phyloP scores from a whole-genome alignment of 2,888 invertebrate genomes.

The Beris morrisii region DNA sequence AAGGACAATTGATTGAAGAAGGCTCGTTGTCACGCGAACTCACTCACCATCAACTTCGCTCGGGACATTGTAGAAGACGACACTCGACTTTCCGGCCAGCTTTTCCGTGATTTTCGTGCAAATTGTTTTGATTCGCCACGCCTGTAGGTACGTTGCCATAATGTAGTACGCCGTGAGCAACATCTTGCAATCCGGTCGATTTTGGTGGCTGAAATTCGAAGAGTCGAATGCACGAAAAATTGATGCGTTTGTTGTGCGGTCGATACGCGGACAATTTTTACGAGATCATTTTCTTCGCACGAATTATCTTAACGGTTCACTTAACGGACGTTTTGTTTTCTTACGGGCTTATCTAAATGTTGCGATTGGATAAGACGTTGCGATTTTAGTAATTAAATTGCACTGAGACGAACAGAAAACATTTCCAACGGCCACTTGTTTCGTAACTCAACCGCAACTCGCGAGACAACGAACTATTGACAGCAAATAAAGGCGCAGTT shows the following conservation, averaged over 20 bases:
- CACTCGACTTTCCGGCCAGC: constrained; percentile 62
- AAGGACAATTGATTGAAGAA: too few relatives aligned
- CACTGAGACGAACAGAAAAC: background rate
- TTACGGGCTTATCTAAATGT: too few relatives aligned
- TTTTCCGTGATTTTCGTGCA: constrained; percentile 68
- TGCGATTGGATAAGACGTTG: too few relatives aligned
- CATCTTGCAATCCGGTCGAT: constrained; percentile 55
- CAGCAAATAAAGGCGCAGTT: constrained; percentile 9
- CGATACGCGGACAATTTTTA: constrained; percentile 24
- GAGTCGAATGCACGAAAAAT: too few relatives aligned
- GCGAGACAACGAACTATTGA: constrained; percentile 12
- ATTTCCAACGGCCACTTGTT: constrained; percentile 27
- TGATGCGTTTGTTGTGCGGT: too few relatives aligned
- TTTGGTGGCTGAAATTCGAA: too few relatives aligned
- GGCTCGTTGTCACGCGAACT: background rate
- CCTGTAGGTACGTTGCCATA: constrained; percentile 80
- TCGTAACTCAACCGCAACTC: constrained; percentile 18
- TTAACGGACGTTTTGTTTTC: too few relatives aligned
- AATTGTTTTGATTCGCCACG: constrained; percentile 74
- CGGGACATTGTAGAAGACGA: constrained; percentile 64
- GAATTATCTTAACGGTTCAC: too few relatives aligned
- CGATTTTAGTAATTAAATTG: too few relatives aligned
- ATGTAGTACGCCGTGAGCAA: constrained; percentile 80
- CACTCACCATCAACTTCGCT: constrained; percentile 52
- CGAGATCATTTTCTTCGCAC: background rate